Base-by-base conservation (phyloP, 2,888 invertebrate genomes). In the Archaeoteleia sp. region DNA sequence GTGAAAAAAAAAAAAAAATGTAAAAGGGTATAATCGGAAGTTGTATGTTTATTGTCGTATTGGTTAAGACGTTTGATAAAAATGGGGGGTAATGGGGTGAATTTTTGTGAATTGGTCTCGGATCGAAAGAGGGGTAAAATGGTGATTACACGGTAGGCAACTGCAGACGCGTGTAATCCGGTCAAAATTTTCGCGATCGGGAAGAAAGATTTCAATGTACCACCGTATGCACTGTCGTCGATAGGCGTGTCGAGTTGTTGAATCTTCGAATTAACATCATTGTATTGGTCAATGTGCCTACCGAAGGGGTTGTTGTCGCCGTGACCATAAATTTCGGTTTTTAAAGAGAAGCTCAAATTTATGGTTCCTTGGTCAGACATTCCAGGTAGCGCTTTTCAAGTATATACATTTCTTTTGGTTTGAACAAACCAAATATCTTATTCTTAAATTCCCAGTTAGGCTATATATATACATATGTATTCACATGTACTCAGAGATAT, bases 91-190 rank as follows among this genome's bases (percentile, higher is more conserved):
- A 48, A 73, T 65, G 69, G 34, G 45, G 68, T 35, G 62, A 63
- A 40, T 40, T 62, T 62, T 29, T 35, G 39, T 32, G 51, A 15
- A 58, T 32, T 72, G 70, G 74, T 70, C 72, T 74, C 70, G 71
- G 74, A 74, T 74, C 71, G 62, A 70, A 75, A 69, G 71, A 71
- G 70, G 75, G 74, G 72, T 72, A 72, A 63, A 67, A 46, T 17
- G 34, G 30, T 30, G 10, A 35, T 10, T n/a, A 20, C 39, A 27
- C 32, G 30, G 20, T 9, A 20, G 8, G 29, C 29, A 29, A 29
- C 2, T n/a, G 9, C 32, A n/a, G 39, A 46, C 27, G 37, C 49
- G 43, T 55, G 6, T 29, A 30, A 46, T 25, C 37, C 43, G 58
- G 37, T 65, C 53, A 49, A 70, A 45, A 39, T 57, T 57, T n/a